Base-by-base conservation (phyloP, 2,113 vertebrate species). In the Vicugna pacos region DNA sequence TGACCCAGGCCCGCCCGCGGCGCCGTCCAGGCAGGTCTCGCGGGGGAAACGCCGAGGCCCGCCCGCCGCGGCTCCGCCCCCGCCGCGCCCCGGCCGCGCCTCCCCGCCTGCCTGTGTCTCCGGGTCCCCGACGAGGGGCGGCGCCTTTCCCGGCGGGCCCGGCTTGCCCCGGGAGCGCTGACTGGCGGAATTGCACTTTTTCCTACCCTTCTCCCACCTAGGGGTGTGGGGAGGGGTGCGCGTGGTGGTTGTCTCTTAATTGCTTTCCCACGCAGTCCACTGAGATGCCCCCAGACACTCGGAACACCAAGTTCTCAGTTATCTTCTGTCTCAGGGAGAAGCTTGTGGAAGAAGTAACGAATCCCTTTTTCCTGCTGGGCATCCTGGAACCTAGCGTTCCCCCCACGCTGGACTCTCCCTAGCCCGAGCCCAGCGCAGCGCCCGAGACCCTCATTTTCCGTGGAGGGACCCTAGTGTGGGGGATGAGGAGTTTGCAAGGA, bases 61-160 rank as follows among this genome's bases (percentile, higher is more conserved):
- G 14, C 30, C 22, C 3, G 26, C 46, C 0, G 24, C 19, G 38
- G 67, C 96, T 96, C 93, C 75, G 69, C 86, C 96, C 42, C 26
- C 14, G 52, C 58, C 75, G 24, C 76, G 35, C 80, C 93, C 38
- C 1, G 12, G 67, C 42, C 67, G 52, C 85, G 56, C 96, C 93
- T 69, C 52, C 28, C 0, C 0, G 13, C 19, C 11, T 0, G 8
- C 48, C 16, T 0, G 72, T 11, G 48, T 52, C 83, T 5, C 50
- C 46, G 2, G 58, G 58, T 69, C 60, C 16, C n/a, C 15, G 72
- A 77, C 80, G 46, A 8, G 42, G 86, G 96, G 96, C 83, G 96
- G 96, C 2, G 90, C 95, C 93, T 91, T 3, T 6, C 12, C 4
- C 5, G 14, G 4, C 1, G 1, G 12, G 26, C 58, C 26, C 0